A percentile compares a stretch with the other conserved stretches of the same genome.
phyloP scores from a whole-genome alignment of 2,888 invertebrate species.

The Camponotus fellah region DNA sequence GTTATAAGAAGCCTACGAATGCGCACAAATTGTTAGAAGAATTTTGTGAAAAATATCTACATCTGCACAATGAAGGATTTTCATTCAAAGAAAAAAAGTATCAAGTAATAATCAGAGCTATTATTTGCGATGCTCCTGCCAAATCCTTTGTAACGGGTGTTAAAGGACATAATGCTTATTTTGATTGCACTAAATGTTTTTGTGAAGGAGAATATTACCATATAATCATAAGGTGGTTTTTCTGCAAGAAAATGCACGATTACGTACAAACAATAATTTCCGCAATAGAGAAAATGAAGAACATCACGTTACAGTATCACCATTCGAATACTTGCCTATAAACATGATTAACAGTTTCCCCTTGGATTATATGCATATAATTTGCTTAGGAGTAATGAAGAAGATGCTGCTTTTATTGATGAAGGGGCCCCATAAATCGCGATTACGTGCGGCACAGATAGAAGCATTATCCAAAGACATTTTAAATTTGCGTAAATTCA shows the following conservation, averaged over 20 bases:
- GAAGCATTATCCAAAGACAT: background rate
- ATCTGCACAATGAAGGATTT: background rate
- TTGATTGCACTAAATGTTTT: too few species aligned
- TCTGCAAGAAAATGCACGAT: too few species aligned
- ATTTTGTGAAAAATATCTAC: background rate
- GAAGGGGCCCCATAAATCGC: background rate
- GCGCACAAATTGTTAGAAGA: background rate
- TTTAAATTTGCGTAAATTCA: background rate
- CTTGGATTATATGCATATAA: background rate
- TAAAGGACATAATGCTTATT: too few species aligned
- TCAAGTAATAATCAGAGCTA: background rate
- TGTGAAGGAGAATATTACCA: too few species aligned
- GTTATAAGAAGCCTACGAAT: background rate
- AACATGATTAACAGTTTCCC: background rate
- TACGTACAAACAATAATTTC: background rate
- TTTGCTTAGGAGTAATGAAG: background rate
- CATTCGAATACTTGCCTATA: background rate
- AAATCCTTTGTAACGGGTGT: too few species aligned
- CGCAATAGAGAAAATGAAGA: background rate
- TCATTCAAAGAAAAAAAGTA: background rate
- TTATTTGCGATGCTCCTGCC: too few species aligned
- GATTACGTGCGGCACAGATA: background rate
- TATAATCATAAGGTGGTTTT: too few species aligned
- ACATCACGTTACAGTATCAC: background rate
- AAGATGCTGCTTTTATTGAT: background rate